Conservation (phyloP, 2,888 invertebrate species). For the Hermodice carunculata region DNA sequence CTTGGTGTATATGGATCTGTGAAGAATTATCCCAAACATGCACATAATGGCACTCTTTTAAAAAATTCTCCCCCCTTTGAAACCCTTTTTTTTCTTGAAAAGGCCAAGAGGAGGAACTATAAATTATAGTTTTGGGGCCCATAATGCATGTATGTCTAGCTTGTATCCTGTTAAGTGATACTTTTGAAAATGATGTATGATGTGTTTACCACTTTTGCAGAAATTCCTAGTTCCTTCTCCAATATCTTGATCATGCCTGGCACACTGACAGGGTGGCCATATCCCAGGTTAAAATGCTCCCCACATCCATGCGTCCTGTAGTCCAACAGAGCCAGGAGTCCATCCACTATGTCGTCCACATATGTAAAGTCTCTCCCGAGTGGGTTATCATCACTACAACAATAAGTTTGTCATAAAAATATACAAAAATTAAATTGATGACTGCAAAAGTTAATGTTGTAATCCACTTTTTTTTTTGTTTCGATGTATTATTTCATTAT, state of each 20-base stretch:
- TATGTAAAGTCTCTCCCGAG: conserved; percentile 45
- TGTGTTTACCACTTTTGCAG: conserved; percentile 30
- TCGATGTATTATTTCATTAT: too few relatives aligned
- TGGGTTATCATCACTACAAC: conserved; percentile 17
- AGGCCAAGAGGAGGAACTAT: neutral
- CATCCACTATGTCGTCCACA: conserved; percentile 41
- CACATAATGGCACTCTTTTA: too few relatives aligned
- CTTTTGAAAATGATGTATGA: neutral
- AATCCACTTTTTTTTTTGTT: too few relatives aligned
- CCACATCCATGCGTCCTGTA: conserved; percentile 33
- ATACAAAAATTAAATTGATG: too few relatives aligned
- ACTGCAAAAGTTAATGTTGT: too few relatives aligned
- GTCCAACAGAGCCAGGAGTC: conserved; percentile 28
- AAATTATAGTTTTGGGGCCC: too few relatives aligned
- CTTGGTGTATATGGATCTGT: too few relatives aligned
- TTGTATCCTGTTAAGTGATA: too few relatives aligned
- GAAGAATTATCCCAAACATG: neutral
- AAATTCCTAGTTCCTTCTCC: conserved; percentile 24
- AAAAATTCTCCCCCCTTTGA: too few relatives aligned
- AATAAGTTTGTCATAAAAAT: too few relatives aligned
- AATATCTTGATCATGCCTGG: conserved; percentile 27
- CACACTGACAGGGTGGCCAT: conserved; percentile 37
- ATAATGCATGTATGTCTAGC: too few relatives aligned
- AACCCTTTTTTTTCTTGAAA: too few relatives aligned
- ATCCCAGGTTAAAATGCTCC: conserved; percentile 40